Conservation (phyloP, 2,888 invertebrate genomes). For the Apotomis turbidana region DNA sequence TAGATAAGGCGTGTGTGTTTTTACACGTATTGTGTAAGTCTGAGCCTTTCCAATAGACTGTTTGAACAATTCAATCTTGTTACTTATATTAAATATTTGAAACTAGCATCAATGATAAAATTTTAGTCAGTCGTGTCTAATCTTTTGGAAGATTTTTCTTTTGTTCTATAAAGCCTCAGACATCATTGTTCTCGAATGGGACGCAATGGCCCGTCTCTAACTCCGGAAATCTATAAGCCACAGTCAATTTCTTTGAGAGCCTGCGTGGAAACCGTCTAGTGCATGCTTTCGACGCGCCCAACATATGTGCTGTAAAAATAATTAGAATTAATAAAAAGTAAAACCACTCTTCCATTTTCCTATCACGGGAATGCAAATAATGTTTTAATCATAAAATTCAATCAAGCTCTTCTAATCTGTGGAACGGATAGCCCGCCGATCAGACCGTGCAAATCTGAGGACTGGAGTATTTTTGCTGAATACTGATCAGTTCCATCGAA, state of each 20-base stretch:
- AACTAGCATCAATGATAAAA: background rate
- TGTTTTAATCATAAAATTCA: slow-evolving; percentile 54
- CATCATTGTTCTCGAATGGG: slow-evolving; percentile 54
- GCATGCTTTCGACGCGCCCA: slow-evolving; percentile 23
- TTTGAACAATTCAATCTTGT: slow-evolving; percentile 6
- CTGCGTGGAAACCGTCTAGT: slow-evolving; percentile 28
- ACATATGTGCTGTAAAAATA: slow-evolving; percentile 9
- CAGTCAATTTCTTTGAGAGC: slow-evolving; percentile 58
- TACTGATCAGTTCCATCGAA: slow-evolving; percentile 72
- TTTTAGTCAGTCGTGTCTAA: slow-evolving; percentile 15
- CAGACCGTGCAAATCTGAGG: slow-evolving; percentile 56
- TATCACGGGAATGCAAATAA: slow-evolving; percentile 31
- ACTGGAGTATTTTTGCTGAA: slow-evolving; percentile 68
- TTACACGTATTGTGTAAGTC: slow-evolving; percentile 14
- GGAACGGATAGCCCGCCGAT: slow-evolving; percentile 58
- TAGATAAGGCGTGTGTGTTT: slow-evolving; percentile 27
- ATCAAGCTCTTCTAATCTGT: slow-evolving; percentile 64
- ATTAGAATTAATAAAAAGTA: background rate
- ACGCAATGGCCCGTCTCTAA: slow-evolving; percentile 60
- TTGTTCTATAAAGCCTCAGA: slow-evolving; percentile 48
- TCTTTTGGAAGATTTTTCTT: slow-evolving; percentile 41
- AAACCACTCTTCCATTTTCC: slow-evolving; percentile 8
- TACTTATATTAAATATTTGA: background rate
- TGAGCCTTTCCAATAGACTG: slow-evolving; percentile 12
- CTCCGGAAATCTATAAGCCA: slow-evolving; percentile 58